Percentiles rank a stretch among this genome's conserved stretches.
These are phyloP conservation scores for Latrodectus elegans DNA, from an alignment of 2,888 invertebrate genomes.

Conservation along the genomic window DNA sequence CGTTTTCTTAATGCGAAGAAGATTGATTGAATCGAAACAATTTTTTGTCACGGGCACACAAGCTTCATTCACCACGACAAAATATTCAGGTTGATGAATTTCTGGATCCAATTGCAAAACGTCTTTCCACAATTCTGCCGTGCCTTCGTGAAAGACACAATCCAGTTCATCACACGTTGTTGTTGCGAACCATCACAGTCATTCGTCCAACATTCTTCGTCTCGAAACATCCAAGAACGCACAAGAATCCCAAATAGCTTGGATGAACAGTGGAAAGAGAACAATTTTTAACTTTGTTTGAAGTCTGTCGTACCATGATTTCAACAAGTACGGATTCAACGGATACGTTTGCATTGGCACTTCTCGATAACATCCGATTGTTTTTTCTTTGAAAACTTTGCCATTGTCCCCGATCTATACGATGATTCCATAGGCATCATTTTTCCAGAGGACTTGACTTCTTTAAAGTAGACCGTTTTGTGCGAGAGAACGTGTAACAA, in stretches of 20 bases:
- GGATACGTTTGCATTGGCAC: conserved; percentile 3
- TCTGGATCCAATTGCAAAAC: too few relatives aligned
- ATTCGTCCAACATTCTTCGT: conserved; percentile 35
- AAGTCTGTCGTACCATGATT: conserved; percentile 17
- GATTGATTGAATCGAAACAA: background rate
- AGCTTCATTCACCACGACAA: conserved; percentile 11
- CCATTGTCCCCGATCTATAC: conserved; percentile 2
- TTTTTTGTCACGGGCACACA: conserved; percentile 1
- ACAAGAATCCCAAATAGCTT: conserved; percentile 20
- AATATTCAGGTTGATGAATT: too few relatives aligned
- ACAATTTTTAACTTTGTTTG: conserved; percentile 18
- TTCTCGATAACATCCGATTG: conserved; percentile 14
- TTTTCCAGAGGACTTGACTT: background rate
- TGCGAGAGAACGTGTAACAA: conserved; percentile 30
- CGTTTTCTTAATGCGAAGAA: background rate
- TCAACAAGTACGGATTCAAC: conserved; percentile 18
- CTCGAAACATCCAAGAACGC: conserved; percentile 27
- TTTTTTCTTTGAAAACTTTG: conserved; percentile 20
- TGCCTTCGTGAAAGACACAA: too few relatives aligned
- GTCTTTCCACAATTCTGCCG: too few relatives aligned
- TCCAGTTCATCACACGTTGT: too few relatives aligned
- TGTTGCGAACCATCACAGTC: conserved; percentile 21
- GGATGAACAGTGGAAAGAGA: background rate
- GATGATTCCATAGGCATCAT: background rate
- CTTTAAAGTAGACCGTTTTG: conserved; percentile 30